Evolutionary conservation across 1,140 invertebrate species (phyloP).

Genomic region (Scaptomyza hsui): DNA sequence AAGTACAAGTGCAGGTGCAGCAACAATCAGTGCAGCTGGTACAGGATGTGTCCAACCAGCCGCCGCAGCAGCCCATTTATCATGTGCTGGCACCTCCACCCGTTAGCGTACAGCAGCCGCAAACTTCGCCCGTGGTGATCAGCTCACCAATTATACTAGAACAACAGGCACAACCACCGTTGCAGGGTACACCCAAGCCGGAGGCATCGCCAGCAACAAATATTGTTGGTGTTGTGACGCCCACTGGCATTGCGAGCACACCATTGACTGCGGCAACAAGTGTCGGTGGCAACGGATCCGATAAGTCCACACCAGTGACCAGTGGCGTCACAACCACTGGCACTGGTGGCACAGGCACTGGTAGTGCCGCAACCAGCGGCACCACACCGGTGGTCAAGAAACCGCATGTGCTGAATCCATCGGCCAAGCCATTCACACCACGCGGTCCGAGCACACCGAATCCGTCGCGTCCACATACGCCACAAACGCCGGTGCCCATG

Average conservation of each 20-base stretch:
- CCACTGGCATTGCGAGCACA: conserved; percentile 65
- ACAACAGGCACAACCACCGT: conserved; percentile 56
- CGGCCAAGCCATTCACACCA: conserved; percentile 93
- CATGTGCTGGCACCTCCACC: conserved; percentile 51
- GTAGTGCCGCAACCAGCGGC: conserved; percentile 84
- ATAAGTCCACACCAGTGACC: conserved; percentile 66
- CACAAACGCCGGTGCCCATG: conserved; percentile 89
- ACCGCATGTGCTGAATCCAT: conserved; percentile 88
- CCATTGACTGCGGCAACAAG: conserved; percentile 48
- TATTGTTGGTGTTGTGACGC: conserved; percentile 42
- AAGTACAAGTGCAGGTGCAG: conserved; percentile 56
- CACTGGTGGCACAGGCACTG: conserved; percentile 26
- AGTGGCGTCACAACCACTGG: conserved; percentile 19
- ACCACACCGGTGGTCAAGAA: conserved; percentile 84
- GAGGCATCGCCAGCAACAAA: conserved; percentile 53
- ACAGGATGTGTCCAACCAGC: conserved; percentile 45
- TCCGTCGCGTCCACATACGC: conserved; percentile 91
- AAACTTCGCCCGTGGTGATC: conserved; percentile 69
- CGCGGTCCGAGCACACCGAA: conserved; percentile 88
- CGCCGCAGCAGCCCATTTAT: conserved; percentile 60
- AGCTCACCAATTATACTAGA: conserved; percentile 56
- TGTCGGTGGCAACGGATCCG: conserved; percentile 22
- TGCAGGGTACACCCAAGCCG: conserved; percentile 60
- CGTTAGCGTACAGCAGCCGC: conserved; percentile 69
- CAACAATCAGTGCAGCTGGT: conserved; percentile 47